Evolutionary conservation across 2,888 invertebrate species (phyloP).

Genomic region (Papilio demoleus): DNA sequence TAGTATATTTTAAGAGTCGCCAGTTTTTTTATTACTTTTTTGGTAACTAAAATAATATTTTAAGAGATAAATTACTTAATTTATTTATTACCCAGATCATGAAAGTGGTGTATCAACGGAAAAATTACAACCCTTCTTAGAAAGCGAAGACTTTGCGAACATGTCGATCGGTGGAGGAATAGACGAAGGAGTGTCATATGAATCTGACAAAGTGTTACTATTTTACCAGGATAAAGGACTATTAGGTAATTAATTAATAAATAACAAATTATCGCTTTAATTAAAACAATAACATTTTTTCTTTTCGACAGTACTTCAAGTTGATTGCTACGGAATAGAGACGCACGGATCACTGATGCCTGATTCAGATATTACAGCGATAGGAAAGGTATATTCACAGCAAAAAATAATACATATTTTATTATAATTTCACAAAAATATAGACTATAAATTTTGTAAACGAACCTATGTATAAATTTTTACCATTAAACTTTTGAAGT

Average conservation of each 20-base stretch:
- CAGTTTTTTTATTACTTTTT: too few relatives aligned
- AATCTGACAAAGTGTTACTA: conserved; percentile 18
- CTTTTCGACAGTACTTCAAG: conserved; percentile 19
- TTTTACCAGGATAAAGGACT: conserved; percentile 32
- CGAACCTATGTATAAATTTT: too few relatives aligned
- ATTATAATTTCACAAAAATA: too few relatives aligned
- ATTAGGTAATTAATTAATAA: too few relatives aligned
- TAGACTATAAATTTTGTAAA: too few relatives aligned
- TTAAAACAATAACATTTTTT: neutral
- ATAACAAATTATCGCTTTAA: too few relatives aligned
- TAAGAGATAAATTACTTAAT: too few relatives aligned
- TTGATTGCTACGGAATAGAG: conserved; percentile 29
- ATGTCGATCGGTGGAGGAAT: conserved; percentile 20
- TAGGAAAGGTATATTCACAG: conserved; percentile 6
- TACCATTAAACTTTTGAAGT: neutral
- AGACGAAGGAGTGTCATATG: conserved; percentile 29
- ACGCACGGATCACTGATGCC: conserved; percentile 29
- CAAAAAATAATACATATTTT: too few relatives aligned
- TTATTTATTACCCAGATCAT: conserved; percentile 25
- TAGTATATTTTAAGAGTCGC: too few relatives aligned
- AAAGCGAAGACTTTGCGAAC: conserved; percentile 20
- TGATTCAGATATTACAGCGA: conserved; percentile 20
- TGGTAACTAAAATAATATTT: too few relatives aligned
- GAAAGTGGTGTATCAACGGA: conserved; percentile 14
- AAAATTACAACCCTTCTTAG: conserved; percentile 2